Evolutionary conservation across 1,140 invertebrate species (phyloP), one percentile per base, ranked within the genome.

Genomic region (Microplitis mediator): DNA sequence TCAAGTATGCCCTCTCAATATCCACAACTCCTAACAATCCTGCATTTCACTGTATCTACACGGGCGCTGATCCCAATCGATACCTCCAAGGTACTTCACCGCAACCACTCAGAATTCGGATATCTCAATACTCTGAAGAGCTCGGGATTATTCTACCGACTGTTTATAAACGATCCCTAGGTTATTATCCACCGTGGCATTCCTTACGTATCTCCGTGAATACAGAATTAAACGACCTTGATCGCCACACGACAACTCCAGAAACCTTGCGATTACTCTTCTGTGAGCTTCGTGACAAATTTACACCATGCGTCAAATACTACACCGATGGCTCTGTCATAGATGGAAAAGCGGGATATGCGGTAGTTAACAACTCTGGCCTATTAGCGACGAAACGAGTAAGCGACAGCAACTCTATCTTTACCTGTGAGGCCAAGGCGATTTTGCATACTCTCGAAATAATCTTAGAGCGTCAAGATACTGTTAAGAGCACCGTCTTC

Each of bases 241-340:
- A 11, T 39, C 50, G 50, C 65, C 50, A 13, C 13, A 32, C 36
- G 13, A 52, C 16, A 8, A 34, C 62, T 36, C 39, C 70, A 72
- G 13, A 72, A 54, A 35, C 13, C 4, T 65, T 23, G 39, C 4
- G 45, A 54, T 14, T 39, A n/a, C 39, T 56, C 70, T 31, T 54
- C 13, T 14, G 39, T 8, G 11, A 51, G 13, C 9, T 65, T 1
- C 14, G 23, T 34, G 32, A 36, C 0, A 65, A 51, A 54, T 56
- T 0, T 36, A 11, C 39, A 13, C 31, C 4, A 16, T 34, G 56
- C 32, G 32, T 34, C n/a, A 14, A 58, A 58, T 50, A 45, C 5
- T 72, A 34, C 61, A 72, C 70, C 4, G 70, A 72, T 66, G 70
- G 70, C 8, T 65, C 70, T 35, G 51, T 66, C 9, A 14, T 39